Conservation (phyloP, 2,113 vertebrate genomes). For the Percopsis transmontana region DNA sequence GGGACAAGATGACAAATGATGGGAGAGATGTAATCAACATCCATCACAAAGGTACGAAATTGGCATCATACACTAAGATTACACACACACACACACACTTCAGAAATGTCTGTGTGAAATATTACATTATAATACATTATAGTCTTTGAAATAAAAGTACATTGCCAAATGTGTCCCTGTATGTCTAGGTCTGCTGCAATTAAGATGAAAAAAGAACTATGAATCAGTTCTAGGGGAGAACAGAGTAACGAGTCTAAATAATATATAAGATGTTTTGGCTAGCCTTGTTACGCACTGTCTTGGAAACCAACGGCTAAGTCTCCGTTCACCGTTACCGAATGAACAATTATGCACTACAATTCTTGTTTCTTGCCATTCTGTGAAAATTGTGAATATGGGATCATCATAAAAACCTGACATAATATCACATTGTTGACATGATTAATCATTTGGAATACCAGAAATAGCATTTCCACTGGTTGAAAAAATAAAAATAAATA, state of each 20-base stretch:
- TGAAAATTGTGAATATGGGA: background rate
- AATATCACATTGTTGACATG: too few species aligned
- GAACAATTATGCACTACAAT: too few species aligned
- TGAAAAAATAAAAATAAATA: background rate
- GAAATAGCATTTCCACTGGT: too few species aligned
- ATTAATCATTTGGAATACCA: too few species aligned
- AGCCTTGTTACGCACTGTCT: background rate
- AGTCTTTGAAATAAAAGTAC: background rate
- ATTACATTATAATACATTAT: background rate
- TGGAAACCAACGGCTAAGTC: background rate
- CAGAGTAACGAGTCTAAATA: background rate
- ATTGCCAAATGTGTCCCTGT: background rate
- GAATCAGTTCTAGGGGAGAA: background rate
- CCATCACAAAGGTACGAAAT: background rate
- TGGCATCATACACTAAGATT: background rate
- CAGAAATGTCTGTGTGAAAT: background rate
- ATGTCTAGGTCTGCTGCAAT: background rate
- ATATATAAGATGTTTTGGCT: too few species aligned
- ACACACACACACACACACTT: background rate
- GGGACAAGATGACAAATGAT: constrained; percentile 4
- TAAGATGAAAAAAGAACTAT: background rate
- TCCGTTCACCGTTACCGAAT: too few species aligned
- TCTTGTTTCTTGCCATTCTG: background rate
- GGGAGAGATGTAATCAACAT: constrained; percentile 1
- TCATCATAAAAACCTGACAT: too few species aligned